Base-by-base conservation (phyloP, 2,113 vertebrate genomes). In the Trochalopteron elliotii region DNA sequence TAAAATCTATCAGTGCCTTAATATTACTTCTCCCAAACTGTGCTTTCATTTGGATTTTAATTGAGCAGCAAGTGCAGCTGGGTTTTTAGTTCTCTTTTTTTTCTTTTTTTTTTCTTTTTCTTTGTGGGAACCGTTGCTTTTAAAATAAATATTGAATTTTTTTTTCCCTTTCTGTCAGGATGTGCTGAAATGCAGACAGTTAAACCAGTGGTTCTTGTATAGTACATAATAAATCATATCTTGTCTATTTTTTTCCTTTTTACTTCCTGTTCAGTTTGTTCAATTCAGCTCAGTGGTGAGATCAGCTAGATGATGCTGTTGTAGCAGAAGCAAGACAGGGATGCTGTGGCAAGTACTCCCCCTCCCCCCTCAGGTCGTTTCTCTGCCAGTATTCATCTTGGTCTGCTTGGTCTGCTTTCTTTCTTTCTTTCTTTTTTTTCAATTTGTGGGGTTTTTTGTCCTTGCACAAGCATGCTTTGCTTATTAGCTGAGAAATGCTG, bases 231-330 rank as follows among this genome's bases (percentile, higher is more conserved):
- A 95, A 96, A 97, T 97, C 93, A 94, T 89, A 80, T 81, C 90
- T 88, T 96, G 87, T 85, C 93, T 93, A 31, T 63, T 87, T 94
- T 89, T 65, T 83, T 37, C 37, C 71, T 61, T 82, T 75, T 10
- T 70, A 68, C 84, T 97, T 96, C 96, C 97, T 97, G 91, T 97
- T 96, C 91, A 79, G 94, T 96, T 93, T 90, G 56, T 72, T 94
- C 89, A 68, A 31, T 87, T 90, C 71, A 74, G 68, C 64, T 93
- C 13, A 5, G 76, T 87, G 84, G 76, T 79, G 88, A 94, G 89
- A 91, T 95, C 93, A 83, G 97, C 95, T 95, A 95, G 93, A 94
- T 93, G 95, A 81, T 97, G 90, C 94, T 94, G 76, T 90, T 86
- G 95, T 50, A 93, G 90, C 95, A 95, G 75, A 81, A 94, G 92